Evolutionary conservation across 2,797 vertebrate genomes (phyloP), one percentile per base, ranked within the genome.

Genomic region (Lutjanus campechanus): DNA sequence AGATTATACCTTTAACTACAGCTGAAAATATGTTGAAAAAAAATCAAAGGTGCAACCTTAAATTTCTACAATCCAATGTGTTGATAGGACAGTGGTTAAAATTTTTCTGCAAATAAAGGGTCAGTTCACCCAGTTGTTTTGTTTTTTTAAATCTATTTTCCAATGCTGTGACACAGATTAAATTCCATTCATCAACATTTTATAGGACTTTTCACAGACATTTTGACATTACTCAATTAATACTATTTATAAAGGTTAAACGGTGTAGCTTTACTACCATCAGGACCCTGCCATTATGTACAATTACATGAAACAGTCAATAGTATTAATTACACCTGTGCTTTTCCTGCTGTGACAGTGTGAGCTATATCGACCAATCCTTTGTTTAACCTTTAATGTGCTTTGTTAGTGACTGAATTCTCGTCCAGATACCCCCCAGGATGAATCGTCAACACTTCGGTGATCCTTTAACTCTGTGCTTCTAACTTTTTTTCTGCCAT

Each of bases 311-410:
- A 17, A 40, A 59, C 9, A 16, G 13, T 50, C 56, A 43, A 58
- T 5, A 13, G 43, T 49, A 29, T 76, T 54, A 66, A 81, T 75
- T 54, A 70, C 22, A 63, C 44, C 11, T 63, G 29, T 67, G 22
- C 43, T 17, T 36, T 36, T 51, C 59, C 46, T 53, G 19, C 53
- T 43, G 19, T 6, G 17, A 66, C 11, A 11, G 16, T 46, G 12
- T 13, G 44, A 13, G 29, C 5, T 36, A 36, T 36, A 36, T 36
- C 5, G 29, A 36, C 29, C 29, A 36, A 5, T 36, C 4, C 5
- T 36, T 36, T 36, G 29, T 36, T 36, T 36, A 11, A 2, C 43
- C 43, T 11, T 44, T 44, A 9, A 44, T 11, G 11, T 44, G 43
- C 8, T 11, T 10, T 44, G 43, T 11, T 11, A 44, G 43, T n/a